Evolutionary conservation across 2,888 invertebrate species (phyloP), one percentile per base, ranked within the genome.

Genomic region (Dascillus cervinus): DNA sequence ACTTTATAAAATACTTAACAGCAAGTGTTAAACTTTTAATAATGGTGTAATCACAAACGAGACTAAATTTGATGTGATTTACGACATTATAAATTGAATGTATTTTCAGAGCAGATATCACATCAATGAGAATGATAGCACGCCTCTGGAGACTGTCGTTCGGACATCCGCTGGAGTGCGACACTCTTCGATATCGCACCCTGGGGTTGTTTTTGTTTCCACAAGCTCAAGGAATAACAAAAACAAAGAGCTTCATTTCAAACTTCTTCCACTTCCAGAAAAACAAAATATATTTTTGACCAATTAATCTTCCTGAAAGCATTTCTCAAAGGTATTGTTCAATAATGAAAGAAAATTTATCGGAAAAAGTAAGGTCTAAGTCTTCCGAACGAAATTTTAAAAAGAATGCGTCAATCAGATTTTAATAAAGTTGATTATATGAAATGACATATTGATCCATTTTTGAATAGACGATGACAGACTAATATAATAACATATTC

Each of bases 271-370:
- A 13, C 10, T 26, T 19, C 22, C 14, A 26, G 34, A 45, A 47
- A 48, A 48, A 45, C 37, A 42, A 40, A 47, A 44, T 46, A 47
- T 46, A 47, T 49, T 47, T 47, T 44, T 42, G 37, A 42, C 41
- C 47, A 44, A 49, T 49, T 49, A 49, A 49, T 49, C 49, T 47
- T 47, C 30, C 32, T 17, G 33, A 32, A 31, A 35, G 32, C 41
- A 29, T 35, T 37, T 39, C 43, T 37, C 40, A 30, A 33, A 46
- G 45, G 42, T 41, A 42, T 46, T 46, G 46, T 46, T 42, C 37
- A 29, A 32, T 47, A 45, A 47, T 45, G 43, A 43, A 40, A 25
- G 34, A 21, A 42, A 36, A 41, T 44, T 48, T 40, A 44, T 40
- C 28, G 41, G 26, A 10, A 23, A 27, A 32, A 20, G 28, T 4